Conservation (phyloP, 2,888 invertebrate species). For the Phrixothrix hirtus region DNA sequence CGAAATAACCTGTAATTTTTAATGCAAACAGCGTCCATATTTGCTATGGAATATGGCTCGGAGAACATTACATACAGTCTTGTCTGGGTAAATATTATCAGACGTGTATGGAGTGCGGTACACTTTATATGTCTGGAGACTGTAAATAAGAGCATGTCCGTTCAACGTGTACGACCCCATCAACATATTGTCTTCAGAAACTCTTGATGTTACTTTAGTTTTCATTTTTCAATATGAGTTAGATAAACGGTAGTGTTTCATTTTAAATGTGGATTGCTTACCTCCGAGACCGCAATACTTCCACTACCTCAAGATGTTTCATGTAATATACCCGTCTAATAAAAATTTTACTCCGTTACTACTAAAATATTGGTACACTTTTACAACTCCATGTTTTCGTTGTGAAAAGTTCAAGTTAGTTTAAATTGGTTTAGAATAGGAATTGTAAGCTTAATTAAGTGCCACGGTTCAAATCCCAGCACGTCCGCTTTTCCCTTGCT, state of each 20-base stretch:
- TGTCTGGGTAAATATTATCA: slow-evolving; percentile 36
- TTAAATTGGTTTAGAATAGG: too few species aligned
- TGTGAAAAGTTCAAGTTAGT: too few species aligned
- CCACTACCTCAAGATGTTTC: slow-evolving; percentile 4
- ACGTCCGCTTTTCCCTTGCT: too few species aligned
- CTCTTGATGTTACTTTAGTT: slow-evolving; percentile 6
- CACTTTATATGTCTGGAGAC: slow-evolving; percentile 34
- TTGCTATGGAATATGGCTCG: slow-evolving; percentile 27
- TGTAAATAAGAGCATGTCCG: slow-evolving; percentile 36
- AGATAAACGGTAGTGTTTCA: slow-evolving; percentile 10
- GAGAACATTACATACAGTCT: slow-evolving; percentile 38
- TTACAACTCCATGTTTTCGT: too few species aligned
- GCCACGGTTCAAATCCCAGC: too few species aligned
- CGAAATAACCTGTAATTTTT: slow-evolving; percentile 39
- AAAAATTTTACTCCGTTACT: slow-evolving; percentile 11
- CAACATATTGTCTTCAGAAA: slow-evolving; percentile 32
- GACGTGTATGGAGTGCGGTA: slow-evolving; percentile 30
- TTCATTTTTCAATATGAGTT: slow-evolving; percentile 28
- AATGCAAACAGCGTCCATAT: slow-evolving; percentile 36
- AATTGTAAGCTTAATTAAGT: too few species aligned
- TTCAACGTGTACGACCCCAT: slow-evolving; percentile 35
- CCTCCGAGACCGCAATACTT: slow-evolving; percentile 17
- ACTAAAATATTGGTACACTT: too few species aligned
- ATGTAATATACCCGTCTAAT: slow-evolving; percentile 11
- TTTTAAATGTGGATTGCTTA: slow-evolving; percentile 10